A percentile compares a stretch with the other conserved stretches of the same genome.
Conservation (phyloP, 1,140 invertebrate species). For the Octopus sinensis region DNA sequence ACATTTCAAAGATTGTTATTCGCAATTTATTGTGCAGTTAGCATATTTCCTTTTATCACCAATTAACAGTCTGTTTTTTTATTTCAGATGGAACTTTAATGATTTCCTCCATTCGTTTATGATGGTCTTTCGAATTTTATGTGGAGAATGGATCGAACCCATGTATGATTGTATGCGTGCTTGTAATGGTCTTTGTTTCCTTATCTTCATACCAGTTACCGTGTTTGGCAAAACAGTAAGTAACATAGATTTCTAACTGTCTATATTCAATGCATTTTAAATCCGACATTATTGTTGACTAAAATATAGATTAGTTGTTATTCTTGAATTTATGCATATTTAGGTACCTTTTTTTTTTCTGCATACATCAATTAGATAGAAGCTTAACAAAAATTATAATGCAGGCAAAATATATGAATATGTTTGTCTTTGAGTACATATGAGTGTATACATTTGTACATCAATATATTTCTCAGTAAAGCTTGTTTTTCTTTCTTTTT, state of each 20-base stretch:
- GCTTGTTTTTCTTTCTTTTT: background rate
- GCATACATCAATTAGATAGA: too few relatives aligned
- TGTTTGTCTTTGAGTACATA: background rate
- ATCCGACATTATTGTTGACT: too few relatives aligned
- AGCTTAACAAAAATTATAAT: too few relatives aligned
- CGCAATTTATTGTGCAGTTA: too few relatives aligned
- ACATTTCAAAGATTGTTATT: too few relatives aligned
- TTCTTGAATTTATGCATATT: too few relatives aligned
- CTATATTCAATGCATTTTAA: too few relatives aligned
- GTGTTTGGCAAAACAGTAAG: conserved; percentile 79
- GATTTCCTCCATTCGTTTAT: conserved; percentile 98
- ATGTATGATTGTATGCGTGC: conserved; percentile 98
- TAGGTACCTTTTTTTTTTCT: too few relatives aligned
- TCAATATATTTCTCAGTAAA: background rate
- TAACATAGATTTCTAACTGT: conserved; percentile 65
- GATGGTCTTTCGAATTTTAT: conserved; percentile 96
- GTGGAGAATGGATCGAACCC: conserved; percentile 98
- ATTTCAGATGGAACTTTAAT: conserved; percentile 90
- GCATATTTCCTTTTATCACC: too few relatives aligned
- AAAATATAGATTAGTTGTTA: too few relatives aligned
- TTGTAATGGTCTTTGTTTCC: conserved; percentile 83
- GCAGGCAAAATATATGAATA: background rate
- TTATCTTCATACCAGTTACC: conserved; percentile 94
- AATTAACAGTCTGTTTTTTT: background rate
- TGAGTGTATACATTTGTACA: background rate